A percentile compares a stretch with the other conserved stretches of the same genome.
Conservation (phyloP, 1,140 invertebrate genomes). For the Drosophila repletoides region DNA sequence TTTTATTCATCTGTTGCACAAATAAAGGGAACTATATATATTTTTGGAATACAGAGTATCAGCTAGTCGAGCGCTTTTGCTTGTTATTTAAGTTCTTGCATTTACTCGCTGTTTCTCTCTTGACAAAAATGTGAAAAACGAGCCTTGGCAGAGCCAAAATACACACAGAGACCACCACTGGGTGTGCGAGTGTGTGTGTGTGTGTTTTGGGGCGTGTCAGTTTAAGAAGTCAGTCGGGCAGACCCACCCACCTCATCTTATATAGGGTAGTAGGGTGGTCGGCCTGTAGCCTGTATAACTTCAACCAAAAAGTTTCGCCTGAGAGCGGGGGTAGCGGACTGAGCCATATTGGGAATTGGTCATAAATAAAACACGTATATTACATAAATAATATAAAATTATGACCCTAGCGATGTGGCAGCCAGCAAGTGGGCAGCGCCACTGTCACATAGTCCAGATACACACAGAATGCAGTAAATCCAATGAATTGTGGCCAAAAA, state of each 20-base stretch:
- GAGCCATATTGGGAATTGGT: constrained; percentile 35
- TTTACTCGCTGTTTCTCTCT: no score
- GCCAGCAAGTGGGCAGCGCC: constrained; percentile 44
- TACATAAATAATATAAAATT: constrained; percentile 71
- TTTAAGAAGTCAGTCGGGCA: not conserved
- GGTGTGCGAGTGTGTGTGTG: no score
- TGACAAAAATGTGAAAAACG: constrained; percentile 53
- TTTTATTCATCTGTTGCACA: no score
- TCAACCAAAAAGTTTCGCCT: constrained; percentile 20
- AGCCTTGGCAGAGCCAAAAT: constrained; percentile 6
- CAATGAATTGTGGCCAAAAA: not conserved
- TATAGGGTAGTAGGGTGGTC: constrained; percentile 11
- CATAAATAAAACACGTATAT: constrained; percentile 65
- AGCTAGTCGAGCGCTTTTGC: no score
- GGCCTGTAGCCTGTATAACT: no score
- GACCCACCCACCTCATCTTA: not conserved
- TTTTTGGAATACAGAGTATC: no score
- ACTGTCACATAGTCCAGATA: constrained; percentile 11
- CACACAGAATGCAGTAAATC: not conserved
- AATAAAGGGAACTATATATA: no score
- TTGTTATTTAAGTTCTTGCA: constrained; percentile 10
- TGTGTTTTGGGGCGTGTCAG: no score
- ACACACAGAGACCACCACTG: not conserved
- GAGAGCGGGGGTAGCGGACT: no score
- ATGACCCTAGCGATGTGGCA: constrained; percentile 33